Evolutionary conservation across 2,113 vertebrate genomes (phyloP).

Genomic region (Phocoena phocoena): DNA sequence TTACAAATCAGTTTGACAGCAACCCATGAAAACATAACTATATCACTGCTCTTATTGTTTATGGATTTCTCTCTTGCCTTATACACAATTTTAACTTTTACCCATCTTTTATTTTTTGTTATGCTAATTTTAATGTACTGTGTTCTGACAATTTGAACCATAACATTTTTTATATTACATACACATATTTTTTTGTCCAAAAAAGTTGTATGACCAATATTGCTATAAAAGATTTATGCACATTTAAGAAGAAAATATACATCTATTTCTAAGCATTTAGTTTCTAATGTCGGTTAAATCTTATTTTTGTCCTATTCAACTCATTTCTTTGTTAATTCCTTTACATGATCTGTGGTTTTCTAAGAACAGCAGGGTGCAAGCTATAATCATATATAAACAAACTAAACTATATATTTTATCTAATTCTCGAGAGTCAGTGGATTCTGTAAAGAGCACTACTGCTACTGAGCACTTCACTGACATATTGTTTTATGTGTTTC

Average conservation of each 20-base stretch:
- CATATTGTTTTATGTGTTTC: neutral
- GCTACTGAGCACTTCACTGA: neutral
- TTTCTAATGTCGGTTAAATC: neutral
- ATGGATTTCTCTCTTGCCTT: neutral
- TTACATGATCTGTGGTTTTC: neutral
- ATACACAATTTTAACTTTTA: neutral
- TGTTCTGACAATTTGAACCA: neutral
- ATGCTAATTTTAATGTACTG: neutral
- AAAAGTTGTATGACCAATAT: neutral
- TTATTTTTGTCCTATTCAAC: neutral
- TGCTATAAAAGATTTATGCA: neutral
- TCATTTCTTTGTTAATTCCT: neutral
- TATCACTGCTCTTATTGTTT: neutral
- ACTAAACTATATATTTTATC: neutral
- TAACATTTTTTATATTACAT: neutral
- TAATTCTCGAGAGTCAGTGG: neutral
- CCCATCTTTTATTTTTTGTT: neutral
- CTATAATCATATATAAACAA: neutral
- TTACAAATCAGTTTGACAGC: neutral
- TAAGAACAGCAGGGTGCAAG: neutral
- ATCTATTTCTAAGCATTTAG: neutral
- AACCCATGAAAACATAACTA: neutral
- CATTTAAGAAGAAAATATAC: neutral
- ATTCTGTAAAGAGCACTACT: neutral
- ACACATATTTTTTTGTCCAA: neutral